Evolutionary conservation across 2,113 vertebrate genomes (phyloP).

Genomic region (Corythoichthys intestinalis): DNA sequence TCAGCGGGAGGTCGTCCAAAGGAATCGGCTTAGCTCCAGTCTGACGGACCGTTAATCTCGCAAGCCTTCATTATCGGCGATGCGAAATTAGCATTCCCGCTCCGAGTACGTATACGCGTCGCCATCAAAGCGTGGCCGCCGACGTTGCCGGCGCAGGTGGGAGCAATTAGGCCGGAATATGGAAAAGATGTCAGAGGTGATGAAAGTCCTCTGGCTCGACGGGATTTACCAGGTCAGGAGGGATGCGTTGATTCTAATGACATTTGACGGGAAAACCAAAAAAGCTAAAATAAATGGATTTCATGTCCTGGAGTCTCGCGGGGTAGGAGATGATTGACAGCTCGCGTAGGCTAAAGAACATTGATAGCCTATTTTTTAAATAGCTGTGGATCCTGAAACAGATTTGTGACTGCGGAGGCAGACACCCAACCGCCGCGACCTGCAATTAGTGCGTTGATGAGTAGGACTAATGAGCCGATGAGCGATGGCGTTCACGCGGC

Average conservation of each 20-base stretch:
- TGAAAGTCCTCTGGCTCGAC: conserved; percentile 10
- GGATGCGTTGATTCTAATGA: conserved; percentile 6
- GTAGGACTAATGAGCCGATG: conserved; percentile 63
- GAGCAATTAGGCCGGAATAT: conserved; percentile 7
- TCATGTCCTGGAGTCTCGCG: background rate
- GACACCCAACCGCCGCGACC: conserved; percentile 49
- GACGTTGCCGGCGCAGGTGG: background rate
- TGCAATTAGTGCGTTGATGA: conserved; percentile 67
- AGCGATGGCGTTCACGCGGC: conserved; percentile 42
- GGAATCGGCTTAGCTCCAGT: conserved; percentile 51
- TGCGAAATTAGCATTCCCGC: conserved; percentile 5
- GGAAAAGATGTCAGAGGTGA: conserved; percentile 2
- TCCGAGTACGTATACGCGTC: conserved; percentile 4
- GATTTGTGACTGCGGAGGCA: conserved; percentile 22
- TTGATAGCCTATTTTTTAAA: background rate
- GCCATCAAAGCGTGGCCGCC: conserved; percentile 6
- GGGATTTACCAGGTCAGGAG: background rate
- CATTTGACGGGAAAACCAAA: conserved; percentile 9
- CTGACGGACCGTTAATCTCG: conserved; percentile 35
- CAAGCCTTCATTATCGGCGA: conserved; percentile 2
- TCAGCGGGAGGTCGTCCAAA: conserved; percentile 45
- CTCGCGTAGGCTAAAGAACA: background rate
- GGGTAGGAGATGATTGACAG: background rate
- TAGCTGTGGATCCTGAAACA: too few species aligned
- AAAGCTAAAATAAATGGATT: background rate